Percentiles rank a stretch among this genome's conserved stretches.
These are phyloP conservation scores for Plutomurus gul DNA, from an alignment of 1,140 invertebrate genomes.

Conservation along the genomic window DNA sequence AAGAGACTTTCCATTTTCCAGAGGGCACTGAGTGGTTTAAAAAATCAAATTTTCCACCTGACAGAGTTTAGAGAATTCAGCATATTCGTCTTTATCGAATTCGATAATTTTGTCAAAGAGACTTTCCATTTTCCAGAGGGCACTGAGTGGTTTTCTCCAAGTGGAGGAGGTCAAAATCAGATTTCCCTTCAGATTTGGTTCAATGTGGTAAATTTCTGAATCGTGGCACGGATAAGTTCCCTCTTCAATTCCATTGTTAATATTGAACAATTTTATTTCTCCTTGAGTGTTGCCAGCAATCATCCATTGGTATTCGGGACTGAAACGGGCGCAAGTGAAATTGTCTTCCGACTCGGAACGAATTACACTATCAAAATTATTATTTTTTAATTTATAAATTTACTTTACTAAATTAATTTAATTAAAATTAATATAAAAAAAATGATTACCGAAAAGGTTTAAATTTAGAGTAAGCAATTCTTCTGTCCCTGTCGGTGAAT, in stretches of 20 bases:
- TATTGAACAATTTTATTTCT: constrained; percentile 84
- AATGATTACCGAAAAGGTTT: constrained; percentile 45
- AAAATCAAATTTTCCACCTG: too few relatives aligned
- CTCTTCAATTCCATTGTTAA: constrained; percentile 74
- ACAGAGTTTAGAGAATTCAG: constrained; percentile 76
- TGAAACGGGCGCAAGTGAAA: constrained; percentile 53
- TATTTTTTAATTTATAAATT: too few relatives aligned
- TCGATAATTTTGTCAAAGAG: constrained; percentile 51
- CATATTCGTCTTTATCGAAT: constrained; percentile 82
- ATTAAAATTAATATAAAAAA: constrained; percentile 1
- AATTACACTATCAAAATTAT: constrained; percentile 16
- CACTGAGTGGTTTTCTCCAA: constrained; percentile 80
- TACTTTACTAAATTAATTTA: background rate
- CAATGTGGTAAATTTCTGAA: constrained; percentile 78
- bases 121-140: constrained; percentile 76
- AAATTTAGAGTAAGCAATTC: constrained; percentile 48
- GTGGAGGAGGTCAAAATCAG: constrained; percentile 83
- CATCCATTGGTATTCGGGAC: constrained; percentile 72
- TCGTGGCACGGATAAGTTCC: constrained; percentile 79
- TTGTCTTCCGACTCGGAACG: background rate
- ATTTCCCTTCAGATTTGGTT: constrained; percentile 72
- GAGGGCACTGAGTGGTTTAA: constrained; percentile 79
- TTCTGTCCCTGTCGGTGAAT: background rate
- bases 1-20: constrained; percentile 71
- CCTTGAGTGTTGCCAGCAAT: constrained; percentile 84